These are phyloP conservation scores for Lucifuga dentata DNA, from an alignment of 2,113 vertebrate genomes.

Conservation along the genomic window DNA sequence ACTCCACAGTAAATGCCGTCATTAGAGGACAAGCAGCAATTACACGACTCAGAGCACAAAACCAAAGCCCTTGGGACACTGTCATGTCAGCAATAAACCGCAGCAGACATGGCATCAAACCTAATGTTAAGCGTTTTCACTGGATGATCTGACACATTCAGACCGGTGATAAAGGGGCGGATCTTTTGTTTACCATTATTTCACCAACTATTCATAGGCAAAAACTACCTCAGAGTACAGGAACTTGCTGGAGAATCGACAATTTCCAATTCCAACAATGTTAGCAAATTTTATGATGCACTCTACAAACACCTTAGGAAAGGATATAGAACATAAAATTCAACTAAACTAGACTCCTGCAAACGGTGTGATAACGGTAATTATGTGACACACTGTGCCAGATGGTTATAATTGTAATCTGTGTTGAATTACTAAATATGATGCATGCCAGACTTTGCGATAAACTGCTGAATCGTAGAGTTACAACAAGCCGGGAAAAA, in stretches of 20 bases:
- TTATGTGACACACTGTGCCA: too few species aligned
- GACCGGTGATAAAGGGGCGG: neutral
- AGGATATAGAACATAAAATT: too few species aligned
- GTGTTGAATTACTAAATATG: too few species aligned
- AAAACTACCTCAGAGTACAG: neutral
- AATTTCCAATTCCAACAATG: too few species aligned
- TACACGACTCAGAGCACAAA: conserved; percentile 61
- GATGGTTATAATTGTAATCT: too few species aligned
- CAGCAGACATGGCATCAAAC: conserved; percentile 40
- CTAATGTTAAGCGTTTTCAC: conserved; percentile 55
- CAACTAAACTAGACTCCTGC: too few species aligned
- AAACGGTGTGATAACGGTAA: too few species aligned
- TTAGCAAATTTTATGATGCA: too few species aligned
- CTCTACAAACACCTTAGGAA: too few species aligned
- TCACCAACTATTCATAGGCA: neutral
- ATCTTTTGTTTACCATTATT: conserved; percentile 6
- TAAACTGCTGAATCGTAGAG: too few species aligned
- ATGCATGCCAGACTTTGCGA: too few species aligned
- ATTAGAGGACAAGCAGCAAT: conserved; percentile 63
- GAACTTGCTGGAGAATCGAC: neutral
- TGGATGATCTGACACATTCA: conserved; percentile 28
- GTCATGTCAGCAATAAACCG: conserved; percentile 64
- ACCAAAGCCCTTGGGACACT: conserved; percentile 47
- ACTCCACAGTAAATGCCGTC: conserved; percentile 15
- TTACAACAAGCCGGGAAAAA: too few species aligned